Percentiles rank a stretch among this genome's conserved stretches.
Conservation (phyloP, 23 tunicate genomes). For the Ascidia mentula region DNA sequence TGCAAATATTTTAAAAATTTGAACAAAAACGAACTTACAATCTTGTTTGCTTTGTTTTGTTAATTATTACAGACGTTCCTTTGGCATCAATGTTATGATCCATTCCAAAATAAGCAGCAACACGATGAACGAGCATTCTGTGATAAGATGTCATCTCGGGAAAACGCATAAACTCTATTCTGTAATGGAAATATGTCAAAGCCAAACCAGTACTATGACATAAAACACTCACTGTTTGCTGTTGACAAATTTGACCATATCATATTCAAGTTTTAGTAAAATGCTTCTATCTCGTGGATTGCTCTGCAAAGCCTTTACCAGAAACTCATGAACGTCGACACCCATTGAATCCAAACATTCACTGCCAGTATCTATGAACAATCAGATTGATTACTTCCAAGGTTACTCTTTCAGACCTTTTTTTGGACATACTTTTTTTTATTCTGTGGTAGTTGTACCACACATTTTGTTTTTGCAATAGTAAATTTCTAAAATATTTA, state of each 20-base stretch:
- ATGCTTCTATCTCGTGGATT: slow-evolving; percentile 74
- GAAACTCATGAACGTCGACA: slow-evolving; percentile 75
- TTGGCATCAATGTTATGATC: slow-evolving; percentile 87
- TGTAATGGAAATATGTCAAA: slow-evolving; percentile 17
- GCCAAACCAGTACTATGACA: not conserved
- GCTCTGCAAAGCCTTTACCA: slow-evolving; percentile 46
- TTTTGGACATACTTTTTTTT: too few species aligned
- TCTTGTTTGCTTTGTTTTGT: slow-evolving; percentile 67
- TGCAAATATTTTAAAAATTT: too few species aligned
- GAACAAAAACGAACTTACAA: slow-evolving; percentile 39
- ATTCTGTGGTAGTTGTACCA: not conserved
- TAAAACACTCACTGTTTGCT: slow-evolving; percentile 38
- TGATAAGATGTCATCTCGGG: slow-evolving; percentile 85
- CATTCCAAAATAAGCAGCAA: slow-evolving; percentile 77
- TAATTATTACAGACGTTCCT: slow-evolving; percentile 74
- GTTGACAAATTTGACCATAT: slow-evolving; percentile 63
- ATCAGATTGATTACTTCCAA: not conserved
- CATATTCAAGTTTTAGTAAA: slow-evolving; percentile 63
- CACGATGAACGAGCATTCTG: slow-evolving; percentile 83
- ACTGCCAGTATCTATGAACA: not conserved
- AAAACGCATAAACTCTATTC: slow-evolving; percentile 70
- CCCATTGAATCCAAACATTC: slow-evolving; percentile 80
- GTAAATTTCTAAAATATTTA: too few species aligned
- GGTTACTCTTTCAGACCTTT: too few species aligned
- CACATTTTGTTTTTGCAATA: not conserved